phyloP scores from a whole-genome alignment of 92 coral and sea anemone genomes.

The Paramuricea clavata region DNA sequence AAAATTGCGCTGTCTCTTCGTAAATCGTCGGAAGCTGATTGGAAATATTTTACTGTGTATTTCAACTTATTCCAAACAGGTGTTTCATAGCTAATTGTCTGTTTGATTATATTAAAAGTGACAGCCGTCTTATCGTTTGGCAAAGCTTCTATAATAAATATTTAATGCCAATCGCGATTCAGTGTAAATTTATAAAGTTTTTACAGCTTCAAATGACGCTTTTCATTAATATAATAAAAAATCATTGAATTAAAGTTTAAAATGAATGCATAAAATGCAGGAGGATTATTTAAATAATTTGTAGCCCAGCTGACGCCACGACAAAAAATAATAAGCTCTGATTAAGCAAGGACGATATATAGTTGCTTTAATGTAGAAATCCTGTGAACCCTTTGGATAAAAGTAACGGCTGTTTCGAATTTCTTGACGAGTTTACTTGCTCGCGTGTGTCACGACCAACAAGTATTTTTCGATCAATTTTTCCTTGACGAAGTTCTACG shows the following conservation, averaged over 20 bases:
- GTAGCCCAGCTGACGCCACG: not conserved
- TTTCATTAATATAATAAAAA: constrained; percentile 6
- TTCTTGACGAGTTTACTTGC: too few species aligned
- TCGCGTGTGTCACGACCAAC: too few species aligned
- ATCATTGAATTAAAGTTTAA: constrained; percentile 23
- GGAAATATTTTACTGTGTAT: too few species aligned
- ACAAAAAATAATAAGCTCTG: not conserved
- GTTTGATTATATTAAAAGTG: not conserved
- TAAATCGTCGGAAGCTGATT: too few species aligned
- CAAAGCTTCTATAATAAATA: not conserved
- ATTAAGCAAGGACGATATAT: too few species aligned
- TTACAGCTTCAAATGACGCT: constrained; percentile 22
- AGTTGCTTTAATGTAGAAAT: too few species aligned
- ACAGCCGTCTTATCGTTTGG: not conserved
- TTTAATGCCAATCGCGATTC: not conserved
- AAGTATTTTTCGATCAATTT: too few species aligned
- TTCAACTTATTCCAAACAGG: not conserved
- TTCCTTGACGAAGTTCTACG: too few species aligned
- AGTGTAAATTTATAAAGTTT: not conserved
- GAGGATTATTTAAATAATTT: not conserved
- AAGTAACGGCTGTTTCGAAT: too few species aligned
- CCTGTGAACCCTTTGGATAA: too few species aligned
- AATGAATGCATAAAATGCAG: not conserved
- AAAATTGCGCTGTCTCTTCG: too few species aligned
- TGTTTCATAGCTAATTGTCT: not conserved